Evolutionary conservation across 2,888 invertebrate species (phyloP), one percentile per base, ranked within the genome.

Genomic region (Xanthostigma xanthostigma): DNA sequence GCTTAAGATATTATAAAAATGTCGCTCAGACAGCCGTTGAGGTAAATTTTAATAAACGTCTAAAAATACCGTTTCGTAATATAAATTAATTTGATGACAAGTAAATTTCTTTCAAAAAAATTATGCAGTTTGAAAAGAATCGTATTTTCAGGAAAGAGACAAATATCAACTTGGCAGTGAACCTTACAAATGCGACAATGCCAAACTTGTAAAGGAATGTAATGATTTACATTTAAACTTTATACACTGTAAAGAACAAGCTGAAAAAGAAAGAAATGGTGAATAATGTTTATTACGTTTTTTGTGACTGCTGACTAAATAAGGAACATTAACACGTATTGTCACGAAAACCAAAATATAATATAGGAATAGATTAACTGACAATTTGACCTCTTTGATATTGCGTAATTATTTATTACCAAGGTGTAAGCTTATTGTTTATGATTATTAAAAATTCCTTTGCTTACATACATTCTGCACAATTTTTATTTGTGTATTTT

Each of bases 111-210:
- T 44, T 40, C 51, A 33, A 6, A 14, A 44, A 36, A 37, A 40
- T 27, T 33, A 38, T 34, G n/a, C 40, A 36, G 4, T 45, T 44
- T 40, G 14, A 33, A 49, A 34, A 48, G 38, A 44, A 14, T 53
- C 51, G 48, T 39, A 53, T 53, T 62, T 73, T n/a, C 62, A 82
- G 77, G 83, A 85, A 63, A 76, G 79, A 54, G 76, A 78, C 58
- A 74, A 78, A 52, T 70, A 87, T 58, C 76, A 82, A 65, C 66
- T 79, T 49, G 80, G 81, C 56, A 76, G 79, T 38, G 86, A 87
- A 63, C 86, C 87, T 0, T 87, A 84, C 59, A 84, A 83, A 67
- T 82, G 81, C 64, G 87, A 87, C 60, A 88, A 88, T 67, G 78
- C 80, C 34, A 81, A 77, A 63, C 69, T 88, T 44, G 74, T 86